phyloP scores from a whole-genome alignment of 2,888 invertebrate genomes.

The Orthosia gothica region DNA sequence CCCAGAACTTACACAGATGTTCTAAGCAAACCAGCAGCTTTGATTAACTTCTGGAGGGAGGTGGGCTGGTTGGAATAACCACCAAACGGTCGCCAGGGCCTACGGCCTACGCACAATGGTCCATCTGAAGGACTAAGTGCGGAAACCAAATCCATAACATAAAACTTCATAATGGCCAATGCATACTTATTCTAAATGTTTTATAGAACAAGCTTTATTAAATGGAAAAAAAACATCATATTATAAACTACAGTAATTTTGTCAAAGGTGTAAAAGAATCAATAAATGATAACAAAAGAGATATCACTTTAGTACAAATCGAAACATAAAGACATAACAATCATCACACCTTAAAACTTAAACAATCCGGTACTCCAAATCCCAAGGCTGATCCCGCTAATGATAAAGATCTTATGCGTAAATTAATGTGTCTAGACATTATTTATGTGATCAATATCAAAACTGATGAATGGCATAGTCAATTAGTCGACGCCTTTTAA shows the following conservation, averaged over 20 bases:
- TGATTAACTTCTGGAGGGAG: no score
- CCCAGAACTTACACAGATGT: no score
- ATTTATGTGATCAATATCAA: constrained; percentile 48
- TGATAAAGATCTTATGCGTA: constrained; percentile 17
- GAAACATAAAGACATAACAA: not conserved
- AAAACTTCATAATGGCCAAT: no score
- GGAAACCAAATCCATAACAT: no score
- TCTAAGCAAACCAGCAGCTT: no score
- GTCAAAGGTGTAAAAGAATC: not conserved
- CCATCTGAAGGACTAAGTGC: no score
- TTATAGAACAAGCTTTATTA: not conserved
- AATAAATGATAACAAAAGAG: not conserved
- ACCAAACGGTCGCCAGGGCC: no score
- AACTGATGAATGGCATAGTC: constrained; percentile 37
- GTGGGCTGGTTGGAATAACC: no score
- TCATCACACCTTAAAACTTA: not conserved
- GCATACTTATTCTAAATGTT: not conserved
- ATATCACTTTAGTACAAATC: not conserved
- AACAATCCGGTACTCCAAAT: not conserved
- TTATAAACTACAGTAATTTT: not conserved
- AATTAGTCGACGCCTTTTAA: constrained; percentile 47
- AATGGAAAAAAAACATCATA: no score
- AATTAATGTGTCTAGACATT: constrained; percentile 43
- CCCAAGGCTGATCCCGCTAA: constrained; percentile 36
- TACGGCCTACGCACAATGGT: no score